A percentile compares a stretch with the other conserved stretches of the same genome.
Conservation (phyloP, 2,797 vertebrate genomes). For the Peromyscus attwateri region DNA sequence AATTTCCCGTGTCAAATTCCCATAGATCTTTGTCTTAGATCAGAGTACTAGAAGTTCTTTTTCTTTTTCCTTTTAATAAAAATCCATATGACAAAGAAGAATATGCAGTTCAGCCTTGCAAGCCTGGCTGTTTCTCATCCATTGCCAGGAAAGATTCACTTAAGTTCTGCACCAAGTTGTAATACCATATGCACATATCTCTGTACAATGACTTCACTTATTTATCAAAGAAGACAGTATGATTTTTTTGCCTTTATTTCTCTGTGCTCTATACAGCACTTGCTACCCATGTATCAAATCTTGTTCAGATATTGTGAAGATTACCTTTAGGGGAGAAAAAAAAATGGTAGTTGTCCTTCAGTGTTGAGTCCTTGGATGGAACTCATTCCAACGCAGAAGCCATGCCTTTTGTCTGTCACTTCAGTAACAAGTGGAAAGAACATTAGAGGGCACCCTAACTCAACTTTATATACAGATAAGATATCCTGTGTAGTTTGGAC, state of each 20-base stretch:
- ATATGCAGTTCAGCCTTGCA: not conserved
- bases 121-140: not conserved
- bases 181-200: not conserved
- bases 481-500: not conserved
- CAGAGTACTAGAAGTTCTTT: not conserved
- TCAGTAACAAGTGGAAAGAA: constrained; percentile 44
- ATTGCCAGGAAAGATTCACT: not conserved
- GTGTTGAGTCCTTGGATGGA: not conserved
- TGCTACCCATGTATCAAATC: not conserved
- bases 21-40: constrained; percentile 9
- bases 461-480: constrained; percentile 62
- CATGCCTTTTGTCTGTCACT: constrained; percentile 4
- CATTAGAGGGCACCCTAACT: constrained; percentile 75
- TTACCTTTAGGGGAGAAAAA: not conserved
- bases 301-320: not conserved
- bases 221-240: not conserved
- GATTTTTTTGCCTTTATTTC: not conserved
- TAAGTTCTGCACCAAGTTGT: not conserved
- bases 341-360: not conserved
- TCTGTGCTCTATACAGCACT: not conserved
- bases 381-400: constrained; percentile 46
- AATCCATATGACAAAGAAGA: constrained; percentile 18
- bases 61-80: not conserved
- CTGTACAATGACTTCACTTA: not conserved
- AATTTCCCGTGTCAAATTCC: not conserved